Percentiles rank a stretch among this genome's conserved stretches.
These are phyloP conservation scores for Saccostrea glomerata DNA, from an alignment of 1,140 invertebrate genomes.

Conservation along the genomic window DNA sequence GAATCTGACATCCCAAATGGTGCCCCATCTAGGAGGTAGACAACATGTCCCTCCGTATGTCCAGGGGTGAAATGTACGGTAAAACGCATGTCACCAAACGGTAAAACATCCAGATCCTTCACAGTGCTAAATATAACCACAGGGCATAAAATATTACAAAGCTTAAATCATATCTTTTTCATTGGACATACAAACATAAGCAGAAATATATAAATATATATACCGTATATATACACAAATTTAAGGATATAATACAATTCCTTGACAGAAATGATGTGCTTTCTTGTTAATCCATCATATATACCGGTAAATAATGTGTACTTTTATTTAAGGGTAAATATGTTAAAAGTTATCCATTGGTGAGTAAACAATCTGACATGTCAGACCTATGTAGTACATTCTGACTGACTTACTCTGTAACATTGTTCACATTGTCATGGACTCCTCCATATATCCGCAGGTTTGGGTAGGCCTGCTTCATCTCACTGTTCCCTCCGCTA, in stretches of 20 bases:
- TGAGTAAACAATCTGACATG: too few species aligned
- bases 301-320: too few species aligned
- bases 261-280: too few species aligned
- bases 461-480: slow-evolving; percentile 65
- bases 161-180: too few species aligned
- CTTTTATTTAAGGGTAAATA: too few species aligned
- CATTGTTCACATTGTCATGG: slow-evolving; percentile 70
- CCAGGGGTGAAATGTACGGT: slow-evolving; percentile 69
- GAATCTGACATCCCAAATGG: slow-evolving; percentile 64
- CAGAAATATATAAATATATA: too few species aligned
- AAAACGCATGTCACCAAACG: slow-evolving; percentile 71
- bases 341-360: too few species aligned
- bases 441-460: slow-evolving; percentile 73
- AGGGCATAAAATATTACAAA: neutral
- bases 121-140: slow-evolving; percentile 63
- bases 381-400: too few species aligned
- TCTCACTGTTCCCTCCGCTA: slow-evolving; percentile 73
- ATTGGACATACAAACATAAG: too few species aligned
- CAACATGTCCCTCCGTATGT: slow-evolving; percentile 74
- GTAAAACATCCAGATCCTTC: slow-evolving; percentile 63
- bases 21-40: slow-evolving; percentile 70
- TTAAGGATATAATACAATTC: too few species aligned
- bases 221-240: too few species aligned
- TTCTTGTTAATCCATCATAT: too few species aligned
- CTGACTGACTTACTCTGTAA: slow-evolving; percentile 68